Evolutionary conservation across 2,797 vertebrate species (phyloP).

Genomic region (Buphagus erythrorhynchus): DNA sequence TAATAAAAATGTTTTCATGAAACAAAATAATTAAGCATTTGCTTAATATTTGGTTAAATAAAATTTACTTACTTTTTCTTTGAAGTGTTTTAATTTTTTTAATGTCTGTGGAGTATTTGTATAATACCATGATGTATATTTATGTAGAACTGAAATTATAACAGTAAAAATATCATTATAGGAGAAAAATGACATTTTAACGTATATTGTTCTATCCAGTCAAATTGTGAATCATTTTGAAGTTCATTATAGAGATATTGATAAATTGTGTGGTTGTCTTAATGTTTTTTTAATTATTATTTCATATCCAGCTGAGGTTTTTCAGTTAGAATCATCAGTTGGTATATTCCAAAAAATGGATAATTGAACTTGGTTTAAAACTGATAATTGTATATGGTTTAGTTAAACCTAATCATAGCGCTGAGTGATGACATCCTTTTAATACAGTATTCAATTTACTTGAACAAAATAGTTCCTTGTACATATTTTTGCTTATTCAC

Average conservation of each 20-base stretch:
- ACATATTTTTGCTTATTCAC: slow-evolving; percentile 98
- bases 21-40: slow-evolving; percentile 75
- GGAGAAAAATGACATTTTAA: slow-evolving; percentile 84
- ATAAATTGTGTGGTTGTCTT: slow-evolving; percentile 97
- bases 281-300: slow-evolving; percentile 98
- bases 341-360: slow-evolving; percentile 84
- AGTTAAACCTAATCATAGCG: slow-evolving; percentile 87
- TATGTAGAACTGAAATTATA: slow-evolving; percentile 84
- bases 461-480: slow-evolving; percentile 89
- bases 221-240: slow-evolving; percentile 94
- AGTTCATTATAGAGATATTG: slow-evolving; percentile 96
- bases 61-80: slow-evolving; percentile 82
- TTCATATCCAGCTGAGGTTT: slow-evolving; percentile 86
- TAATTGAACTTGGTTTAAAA: slow-evolving; percentile 84
- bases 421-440: slow-evolving; percentile 92
- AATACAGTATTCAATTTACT: slow-evolving; percentile 94
- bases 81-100: slow-evolving; percentile 84
- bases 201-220: slow-evolving; percentile 87
- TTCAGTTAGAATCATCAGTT: slow-evolving; percentile 84
- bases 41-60: slow-evolving; percentile 80
- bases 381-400: slow-evolving; percentile 86
- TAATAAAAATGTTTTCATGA: slow-evolving; percentile 80
- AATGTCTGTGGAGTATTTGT: slow-evolving; percentile 86
- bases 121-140: slow-evolving; percentile 85
- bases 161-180: slow-evolving; percentile 81